Conservation (phyloP, 1,140 invertebrate genomes). For the Drosophila triauraria region DNA sequence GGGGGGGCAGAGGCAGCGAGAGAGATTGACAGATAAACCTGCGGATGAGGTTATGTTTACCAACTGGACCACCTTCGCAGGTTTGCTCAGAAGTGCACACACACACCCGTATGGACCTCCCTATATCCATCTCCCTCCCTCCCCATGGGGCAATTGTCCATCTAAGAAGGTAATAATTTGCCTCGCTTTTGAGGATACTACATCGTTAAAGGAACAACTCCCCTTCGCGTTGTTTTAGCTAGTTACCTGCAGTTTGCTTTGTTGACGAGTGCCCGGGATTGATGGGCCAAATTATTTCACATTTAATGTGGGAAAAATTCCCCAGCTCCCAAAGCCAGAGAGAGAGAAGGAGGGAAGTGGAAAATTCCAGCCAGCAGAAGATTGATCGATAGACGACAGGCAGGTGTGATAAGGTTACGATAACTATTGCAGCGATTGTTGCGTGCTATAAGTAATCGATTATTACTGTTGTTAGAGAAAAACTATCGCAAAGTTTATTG, state of each 20-base stretch:
- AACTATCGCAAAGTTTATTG: neutral
- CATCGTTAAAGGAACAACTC: slow-evolving; percentile 41
- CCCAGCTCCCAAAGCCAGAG: neutral
- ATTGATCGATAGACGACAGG: slow-evolving; percentile 19
- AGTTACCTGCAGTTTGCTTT: slow-evolving; percentile 40
- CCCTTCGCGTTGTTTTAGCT: slow-evolving; percentile 17
- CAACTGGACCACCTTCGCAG: slow-evolving; percentile 56
- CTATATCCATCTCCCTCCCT: slow-evolving; percentile 3
- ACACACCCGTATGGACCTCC: neutral
- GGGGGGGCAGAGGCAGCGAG: slow-evolving; percentile 19
- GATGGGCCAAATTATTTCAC: slow-evolving; percentile 63
- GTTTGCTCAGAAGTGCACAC: slow-evolving; percentile 26
- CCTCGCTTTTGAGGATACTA: slow-evolving; percentile 42
- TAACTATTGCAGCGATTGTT: neutral
- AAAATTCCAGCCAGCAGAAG: neutral
- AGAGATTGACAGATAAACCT: slow-evolving; percentile 55
- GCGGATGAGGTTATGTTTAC: slow-evolving; percentile 42
- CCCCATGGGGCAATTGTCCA: slow-evolving; percentile 32
- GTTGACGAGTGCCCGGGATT: slow-evolving; percentile 26
- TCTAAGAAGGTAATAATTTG: slow-evolving; percentile 74
- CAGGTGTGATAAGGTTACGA: neutral
- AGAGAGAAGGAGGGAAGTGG: neutral
- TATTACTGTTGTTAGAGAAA: neutral
- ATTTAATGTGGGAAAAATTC: slow-evolving; percentile 67
- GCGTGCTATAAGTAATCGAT: neutral